Conservation (phyloP, 2,113 vertebrate species). For the Pangasianodon hypophthalmus region DNA sequence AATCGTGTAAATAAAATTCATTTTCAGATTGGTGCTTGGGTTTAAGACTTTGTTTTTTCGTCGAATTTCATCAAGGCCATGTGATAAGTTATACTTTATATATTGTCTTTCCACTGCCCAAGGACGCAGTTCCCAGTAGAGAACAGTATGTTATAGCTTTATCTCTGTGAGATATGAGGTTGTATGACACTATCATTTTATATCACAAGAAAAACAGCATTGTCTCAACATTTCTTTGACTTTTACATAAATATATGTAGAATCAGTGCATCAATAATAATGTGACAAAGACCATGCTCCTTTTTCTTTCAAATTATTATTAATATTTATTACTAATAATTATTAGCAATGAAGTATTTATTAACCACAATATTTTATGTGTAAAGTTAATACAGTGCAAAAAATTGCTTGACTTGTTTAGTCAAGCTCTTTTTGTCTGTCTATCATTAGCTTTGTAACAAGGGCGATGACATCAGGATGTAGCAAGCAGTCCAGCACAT, state of each 20-base stretch:
- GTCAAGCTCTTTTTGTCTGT: constrained; percentile 61
- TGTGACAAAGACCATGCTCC: not conserved
- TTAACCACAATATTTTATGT: not conserved
- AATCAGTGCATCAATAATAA: not conserved
- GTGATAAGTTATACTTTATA: not conserved
- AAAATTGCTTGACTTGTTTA: not conserved
- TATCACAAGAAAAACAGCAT: not conserved
- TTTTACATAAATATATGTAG: too few relatives aligned
- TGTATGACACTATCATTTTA: not conserved
- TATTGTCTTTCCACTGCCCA: not conserved
- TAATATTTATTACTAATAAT: not conserved
- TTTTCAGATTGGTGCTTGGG: not conserved
- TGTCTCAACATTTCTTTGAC: not conserved
- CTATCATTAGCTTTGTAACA: constrained; percentile 82
- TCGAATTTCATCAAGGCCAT: not conserved
- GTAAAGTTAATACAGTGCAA: not conserved
- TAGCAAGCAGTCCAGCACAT: constrained; percentile 87
- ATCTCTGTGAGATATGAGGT: not conserved
- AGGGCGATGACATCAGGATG: constrained; percentile 81
- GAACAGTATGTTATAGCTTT: constrained; percentile 1
- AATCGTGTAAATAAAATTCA: not conserved
- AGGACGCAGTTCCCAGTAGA: not conserved
- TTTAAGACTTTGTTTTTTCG: not conserved
- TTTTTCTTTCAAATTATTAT: constrained; percentile 6
- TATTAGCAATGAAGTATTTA: not conserved